Evolutionary conservation across 2,113 vertebrate genomes (phyloP).

Genomic region (Peromyscus leucopus): DNA sequence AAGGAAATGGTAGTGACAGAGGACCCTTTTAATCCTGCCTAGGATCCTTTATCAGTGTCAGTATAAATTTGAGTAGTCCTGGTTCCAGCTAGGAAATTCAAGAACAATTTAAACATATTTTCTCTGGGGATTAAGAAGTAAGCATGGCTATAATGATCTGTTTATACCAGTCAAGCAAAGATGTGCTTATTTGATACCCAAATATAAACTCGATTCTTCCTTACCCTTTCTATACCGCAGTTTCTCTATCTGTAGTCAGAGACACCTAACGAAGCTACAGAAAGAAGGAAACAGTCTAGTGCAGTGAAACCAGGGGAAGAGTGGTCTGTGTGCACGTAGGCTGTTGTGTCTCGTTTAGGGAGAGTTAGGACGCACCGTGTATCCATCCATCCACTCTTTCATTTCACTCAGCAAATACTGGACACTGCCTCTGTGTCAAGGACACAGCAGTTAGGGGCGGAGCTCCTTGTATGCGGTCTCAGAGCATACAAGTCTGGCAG

Average conservation of each 20-base stretch:
- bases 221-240: background rate
- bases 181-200: background rate
- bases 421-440: background rate
- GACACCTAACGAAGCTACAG: background rate
- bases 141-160: background rate
- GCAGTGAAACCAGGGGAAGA: background rate
- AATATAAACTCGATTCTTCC: background rate
- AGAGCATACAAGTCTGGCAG: background rate
- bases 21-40: background rate
- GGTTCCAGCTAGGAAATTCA: slow-evolving; percentile 17
- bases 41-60: background rate
- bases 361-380: background rate
- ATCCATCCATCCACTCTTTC: background rate
- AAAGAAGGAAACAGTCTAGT: background rate
- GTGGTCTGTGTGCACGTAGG: background rate
- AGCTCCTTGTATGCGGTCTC: background rate
- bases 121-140: slow-evolving; percentile 15
- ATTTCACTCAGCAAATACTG: background rate
- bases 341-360: background rate
- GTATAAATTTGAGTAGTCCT: slow-evolving; percentile 19
- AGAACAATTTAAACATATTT: background rate
- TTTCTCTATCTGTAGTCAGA: background rate
- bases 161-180: background rate
- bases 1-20: background rate
- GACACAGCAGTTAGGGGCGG: background rate